Evolutionary conservation across 2,797 vertebrate species (phyloP).

Genomic region (Rhinella marina): DNA sequence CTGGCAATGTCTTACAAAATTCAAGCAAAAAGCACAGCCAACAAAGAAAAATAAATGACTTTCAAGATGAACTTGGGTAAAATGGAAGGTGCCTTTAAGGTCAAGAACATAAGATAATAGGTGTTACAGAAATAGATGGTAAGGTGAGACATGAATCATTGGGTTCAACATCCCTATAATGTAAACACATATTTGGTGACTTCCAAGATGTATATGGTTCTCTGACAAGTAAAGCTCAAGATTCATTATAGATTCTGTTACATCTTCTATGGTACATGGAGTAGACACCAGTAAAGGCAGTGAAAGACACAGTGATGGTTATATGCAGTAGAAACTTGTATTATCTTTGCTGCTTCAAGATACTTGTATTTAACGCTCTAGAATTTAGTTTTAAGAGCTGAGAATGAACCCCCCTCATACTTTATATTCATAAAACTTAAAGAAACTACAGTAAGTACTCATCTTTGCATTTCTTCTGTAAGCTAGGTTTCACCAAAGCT

Average conservation of each 20-base stretch:
- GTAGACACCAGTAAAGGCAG: neutral
- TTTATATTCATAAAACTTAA: neutral
- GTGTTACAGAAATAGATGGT: slow-evolving; percentile 2
- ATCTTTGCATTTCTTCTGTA: neutral
- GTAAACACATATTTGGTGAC: slow-evolving; percentile 28
- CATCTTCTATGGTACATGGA: neutral
- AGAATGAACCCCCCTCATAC: neutral
- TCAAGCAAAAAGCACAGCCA: neutral
- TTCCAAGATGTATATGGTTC: slow-evolving; percentile 35
- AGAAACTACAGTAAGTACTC: no score
- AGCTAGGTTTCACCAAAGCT: neutral
- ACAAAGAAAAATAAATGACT: slow-evolving; percentile 11
- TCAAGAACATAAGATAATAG: neutral
- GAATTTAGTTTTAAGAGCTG: neutral
- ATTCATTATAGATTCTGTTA: slow-evolving; percentile 30
- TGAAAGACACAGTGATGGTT: neutral
- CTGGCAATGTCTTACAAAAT: neutral
- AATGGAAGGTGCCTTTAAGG: neutral
- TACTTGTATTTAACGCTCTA: neutral
- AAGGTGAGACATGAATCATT: slow-evolving; percentile 20
- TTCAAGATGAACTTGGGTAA: neutral
- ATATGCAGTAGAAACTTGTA: neutral
- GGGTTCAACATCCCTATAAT: slow-evolving; percentile 25
- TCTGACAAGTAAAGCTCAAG: slow-evolving; percentile 42
- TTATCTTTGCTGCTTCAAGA: neutral